Evolutionary conservation across 2,888 invertebrate genomes (phyloP).

Genomic region (Resseliella maxima): DNA sequence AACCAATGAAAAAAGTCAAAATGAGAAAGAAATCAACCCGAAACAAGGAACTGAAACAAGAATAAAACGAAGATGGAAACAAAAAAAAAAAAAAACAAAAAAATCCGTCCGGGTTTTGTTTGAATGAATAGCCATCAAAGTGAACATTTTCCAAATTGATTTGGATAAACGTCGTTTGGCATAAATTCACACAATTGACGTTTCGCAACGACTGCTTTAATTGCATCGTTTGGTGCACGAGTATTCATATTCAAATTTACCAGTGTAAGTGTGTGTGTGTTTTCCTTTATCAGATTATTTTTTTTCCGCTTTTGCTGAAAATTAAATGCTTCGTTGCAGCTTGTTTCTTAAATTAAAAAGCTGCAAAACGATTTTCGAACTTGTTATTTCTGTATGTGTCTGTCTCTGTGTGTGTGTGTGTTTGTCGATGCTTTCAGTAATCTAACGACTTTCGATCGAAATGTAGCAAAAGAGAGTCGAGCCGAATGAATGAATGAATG

Average conservation of each 20-base stretch:
- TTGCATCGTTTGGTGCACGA: neutral
- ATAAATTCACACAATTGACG: conserved; percentile 22
- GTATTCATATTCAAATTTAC: neutral
- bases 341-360: conserved; percentile 44
- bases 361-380: conserved; percentile 3
- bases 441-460: neutral
- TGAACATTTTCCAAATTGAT: conserved; percentile 42
- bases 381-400: neutral
- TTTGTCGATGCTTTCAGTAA: neutral
- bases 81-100: neutral
- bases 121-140: neutral
- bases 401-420: neutral
- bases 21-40: neutral
- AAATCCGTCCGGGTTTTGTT: neutral
- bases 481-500: neutral
- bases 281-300: neutral
- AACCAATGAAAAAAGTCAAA: neutral
- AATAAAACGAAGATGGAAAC: too few relatives aligned
- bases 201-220: conserved; percentile 16
- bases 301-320: neutral
- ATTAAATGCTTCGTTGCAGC: neutral
- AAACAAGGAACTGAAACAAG: too few relatives aligned
- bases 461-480: neutral
- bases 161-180: conserved; percentile 43
- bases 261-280: neutral